Conservation (phyloP, 2,888 invertebrate genomes). For the Drosophila mulleri region DNA sequence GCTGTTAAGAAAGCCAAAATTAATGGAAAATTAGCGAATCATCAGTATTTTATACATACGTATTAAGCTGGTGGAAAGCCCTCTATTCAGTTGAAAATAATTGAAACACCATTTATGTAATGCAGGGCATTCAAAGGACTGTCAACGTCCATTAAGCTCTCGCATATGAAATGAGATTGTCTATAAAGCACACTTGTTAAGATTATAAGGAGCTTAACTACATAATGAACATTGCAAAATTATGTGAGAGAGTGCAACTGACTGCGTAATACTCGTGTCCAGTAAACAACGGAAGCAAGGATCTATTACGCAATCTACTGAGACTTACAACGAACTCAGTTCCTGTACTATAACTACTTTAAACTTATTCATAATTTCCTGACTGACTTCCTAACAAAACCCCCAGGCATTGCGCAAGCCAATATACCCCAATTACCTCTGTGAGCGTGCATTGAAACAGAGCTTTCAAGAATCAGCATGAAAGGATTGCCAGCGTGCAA, state of each 20-base stretch:
- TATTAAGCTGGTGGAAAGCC: neutral
- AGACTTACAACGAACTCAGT: no score
- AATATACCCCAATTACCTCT: neutral
- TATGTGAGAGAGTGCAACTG: neutral
- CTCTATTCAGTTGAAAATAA: neutral
- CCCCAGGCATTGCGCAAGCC: neutral
- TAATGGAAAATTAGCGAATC: neutral
- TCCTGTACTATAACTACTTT: no score
- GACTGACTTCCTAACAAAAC: no score
- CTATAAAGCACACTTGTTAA: slow-evolving; percentile 2
- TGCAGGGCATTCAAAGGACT: neutral
- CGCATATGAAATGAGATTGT: neutral
- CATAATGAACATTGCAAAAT: slow-evolving; percentile 5
- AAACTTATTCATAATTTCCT: neutral
- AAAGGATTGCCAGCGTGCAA: slow-evolving; percentile 3
- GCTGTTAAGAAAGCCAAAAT: neutral
- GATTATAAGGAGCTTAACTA: slow-evolving; percentile 37
- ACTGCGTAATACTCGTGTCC: neutral
- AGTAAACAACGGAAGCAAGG: no score
- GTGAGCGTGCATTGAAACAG: neutral
- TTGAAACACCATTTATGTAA: neutral
- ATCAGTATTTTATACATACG: neutral
- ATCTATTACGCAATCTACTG: neutral
- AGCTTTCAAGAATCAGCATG: slow-evolving; percentile 32
- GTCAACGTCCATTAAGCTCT: neutral